Evolutionary conservation across 2,113 vertebrate genomes (phyloP).

Genomic region (Neofelis nebulosa): DNA sequence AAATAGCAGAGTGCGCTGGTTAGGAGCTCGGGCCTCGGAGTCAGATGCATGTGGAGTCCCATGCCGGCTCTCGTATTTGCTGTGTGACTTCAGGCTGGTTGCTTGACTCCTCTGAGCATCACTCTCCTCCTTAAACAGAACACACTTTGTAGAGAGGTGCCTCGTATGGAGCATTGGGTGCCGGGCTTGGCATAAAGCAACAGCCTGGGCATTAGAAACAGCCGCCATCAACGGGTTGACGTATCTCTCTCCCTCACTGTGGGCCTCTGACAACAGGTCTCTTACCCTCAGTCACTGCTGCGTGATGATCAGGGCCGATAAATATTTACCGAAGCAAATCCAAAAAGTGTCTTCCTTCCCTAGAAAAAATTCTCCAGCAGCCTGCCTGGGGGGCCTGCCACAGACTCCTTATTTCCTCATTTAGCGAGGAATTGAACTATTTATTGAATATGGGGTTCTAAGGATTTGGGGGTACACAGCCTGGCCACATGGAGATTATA

Average conservation of each 20-base stretch:
- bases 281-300: not conserved
- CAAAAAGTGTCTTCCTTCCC: not conserved
- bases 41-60: not conserved
- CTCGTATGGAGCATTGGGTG: too few species aligned
- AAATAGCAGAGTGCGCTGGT: not conserved
- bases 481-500: not conserved
- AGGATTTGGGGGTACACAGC: not conserved
- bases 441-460: not conserved
- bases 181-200: not conserved
- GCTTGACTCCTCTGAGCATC: not conserved
- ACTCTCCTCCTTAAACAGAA: not conserved
- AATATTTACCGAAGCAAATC: not conserved
- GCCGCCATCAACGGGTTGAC: fast-evolving
- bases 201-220: not conserved
- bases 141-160: not conserved
- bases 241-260: not conserved
- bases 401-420: not conserved
- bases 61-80: not conserved
- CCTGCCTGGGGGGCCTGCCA: not conserved
- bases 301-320: not conserved
- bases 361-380: not conserved
- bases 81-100: not conserved
- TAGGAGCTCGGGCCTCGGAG: not conserved
- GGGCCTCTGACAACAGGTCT: not conserved
- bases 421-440: not conserved